Evolutionary conservation across 2,888 invertebrate genomes (phyloP).

Genomic region (Nomada lathburiana): DNA sequence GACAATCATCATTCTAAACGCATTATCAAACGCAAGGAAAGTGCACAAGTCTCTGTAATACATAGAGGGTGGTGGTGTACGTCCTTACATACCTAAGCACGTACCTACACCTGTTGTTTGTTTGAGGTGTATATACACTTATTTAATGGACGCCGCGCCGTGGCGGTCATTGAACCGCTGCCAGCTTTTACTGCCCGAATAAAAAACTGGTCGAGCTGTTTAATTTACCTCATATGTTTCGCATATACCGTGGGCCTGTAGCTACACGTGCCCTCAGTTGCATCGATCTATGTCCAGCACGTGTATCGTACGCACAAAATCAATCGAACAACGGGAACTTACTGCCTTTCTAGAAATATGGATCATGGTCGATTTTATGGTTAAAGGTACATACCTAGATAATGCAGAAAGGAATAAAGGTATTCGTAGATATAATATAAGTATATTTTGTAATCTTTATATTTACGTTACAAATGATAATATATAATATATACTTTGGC

Average conservation of each 20-base stretch:
- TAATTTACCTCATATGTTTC: constrained; percentile 19
- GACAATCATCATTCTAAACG: not conserved
- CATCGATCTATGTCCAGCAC: constrained; percentile 52
- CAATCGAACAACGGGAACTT: constrained; percentile 2
- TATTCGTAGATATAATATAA: too few species aligned
- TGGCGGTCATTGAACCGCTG: not conserved
- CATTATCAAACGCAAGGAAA: not conserved
- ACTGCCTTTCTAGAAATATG: not conserved
- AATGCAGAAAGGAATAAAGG: too few species aligned
- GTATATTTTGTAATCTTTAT: too few species aligned
- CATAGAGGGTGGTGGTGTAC: not conserved
- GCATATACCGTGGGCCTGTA: not conserved
- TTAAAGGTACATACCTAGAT: too few species aligned
- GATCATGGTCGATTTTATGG: too few species aligned
- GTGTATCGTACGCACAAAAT: constrained; percentile 24
- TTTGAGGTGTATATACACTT: too few species aligned
- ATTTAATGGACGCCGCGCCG: not conserved
- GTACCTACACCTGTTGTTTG: too few species aligned
- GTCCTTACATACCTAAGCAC: too few species aligned
- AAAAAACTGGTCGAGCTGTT: constrained; percentile 21
- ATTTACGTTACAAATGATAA: too few species aligned
- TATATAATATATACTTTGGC: too few species aligned
- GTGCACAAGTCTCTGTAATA: not conserved
- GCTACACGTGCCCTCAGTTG: constrained; percentile 55
- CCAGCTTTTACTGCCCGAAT: not conserved